These are phyloP conservation scores for Vireo griseus DNA, from an alignment of 2,797 vertebrate species.

Conservation along the genomic window DNA sequence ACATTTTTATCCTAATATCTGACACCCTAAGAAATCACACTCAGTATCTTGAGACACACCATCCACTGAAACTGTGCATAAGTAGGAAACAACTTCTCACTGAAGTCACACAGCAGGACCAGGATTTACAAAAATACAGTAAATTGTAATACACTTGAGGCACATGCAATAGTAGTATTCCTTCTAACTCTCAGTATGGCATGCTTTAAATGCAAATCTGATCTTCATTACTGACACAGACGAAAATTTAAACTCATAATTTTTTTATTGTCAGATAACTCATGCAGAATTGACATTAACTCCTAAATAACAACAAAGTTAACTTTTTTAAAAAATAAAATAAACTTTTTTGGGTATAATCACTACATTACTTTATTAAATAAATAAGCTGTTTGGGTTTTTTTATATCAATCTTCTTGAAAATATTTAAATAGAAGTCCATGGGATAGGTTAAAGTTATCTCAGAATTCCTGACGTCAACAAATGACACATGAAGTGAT, in stretches of 20 bases:
- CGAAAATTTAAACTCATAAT: neutral
- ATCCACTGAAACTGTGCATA: fast-evolving
- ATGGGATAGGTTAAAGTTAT: neutral
- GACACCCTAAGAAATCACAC: neutral
- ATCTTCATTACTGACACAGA: neutral
- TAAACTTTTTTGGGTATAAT: neutral
- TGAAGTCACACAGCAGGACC: neutral
- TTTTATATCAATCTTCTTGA: neutral
- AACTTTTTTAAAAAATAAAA: neutral
- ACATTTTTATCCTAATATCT: neutral
- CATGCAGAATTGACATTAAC: neutral
- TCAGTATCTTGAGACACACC: neutral
- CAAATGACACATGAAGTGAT: neutral
- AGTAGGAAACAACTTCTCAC: neutral
- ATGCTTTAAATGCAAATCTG: neutral
- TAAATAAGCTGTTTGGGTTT: neutral
- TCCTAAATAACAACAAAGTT: neutral
- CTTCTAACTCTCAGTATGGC: neutral
- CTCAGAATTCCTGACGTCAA: neutral
- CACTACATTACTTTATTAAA: neutral
- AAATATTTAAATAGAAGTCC: neutral
- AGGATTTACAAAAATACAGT: neutral
- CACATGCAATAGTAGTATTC: neutral
- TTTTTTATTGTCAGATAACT: neutral
- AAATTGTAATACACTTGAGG: neutral